phyloP scores from a whole-genome alignment of 2,797 vertebrate species.

The Sphenodon punctatus region DNA sequence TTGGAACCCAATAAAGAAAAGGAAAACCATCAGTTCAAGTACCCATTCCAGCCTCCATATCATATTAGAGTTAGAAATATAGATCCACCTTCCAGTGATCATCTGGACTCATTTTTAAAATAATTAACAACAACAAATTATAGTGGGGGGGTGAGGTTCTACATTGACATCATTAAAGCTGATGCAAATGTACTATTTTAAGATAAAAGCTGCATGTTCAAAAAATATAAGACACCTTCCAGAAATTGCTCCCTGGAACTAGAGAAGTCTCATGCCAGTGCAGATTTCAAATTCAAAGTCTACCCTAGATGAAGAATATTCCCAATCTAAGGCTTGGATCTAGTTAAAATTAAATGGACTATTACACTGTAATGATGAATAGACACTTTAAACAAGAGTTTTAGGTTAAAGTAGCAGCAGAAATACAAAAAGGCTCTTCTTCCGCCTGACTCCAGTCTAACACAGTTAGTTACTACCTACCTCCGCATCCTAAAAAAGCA shows the following conservation, averaged over 20 bases:
- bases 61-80: too few species aligned
- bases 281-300: not conserved
- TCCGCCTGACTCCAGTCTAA: too few species aligned
- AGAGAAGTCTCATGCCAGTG: not conserved
- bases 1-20: not conserved
- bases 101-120: too few species aligned
- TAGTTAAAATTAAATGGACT: not conserved
- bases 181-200: not conserved
- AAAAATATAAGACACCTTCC: too few species aligned
- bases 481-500: not conserved
- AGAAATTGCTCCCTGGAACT: not conserved
- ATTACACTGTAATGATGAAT: not conserved
- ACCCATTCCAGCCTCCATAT: too few species aligned
- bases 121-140: too few species aligned
- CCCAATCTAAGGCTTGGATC: not conserved
- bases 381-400: not conserved
- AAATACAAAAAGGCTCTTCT: fast-evolving
- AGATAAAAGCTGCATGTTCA: too few species aligned
- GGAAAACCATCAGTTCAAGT: not conserved
- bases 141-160: too few species aligned
- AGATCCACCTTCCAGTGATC: too few species aligned
- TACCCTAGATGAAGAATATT: not conserved
- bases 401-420: not conserved
- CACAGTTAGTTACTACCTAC: too few species aligned
- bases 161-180: too few species aligned